Base-by-base conservation (phyloP, 2,888 invertebrate species). In the Chymomyza fuscimana region DNA sequence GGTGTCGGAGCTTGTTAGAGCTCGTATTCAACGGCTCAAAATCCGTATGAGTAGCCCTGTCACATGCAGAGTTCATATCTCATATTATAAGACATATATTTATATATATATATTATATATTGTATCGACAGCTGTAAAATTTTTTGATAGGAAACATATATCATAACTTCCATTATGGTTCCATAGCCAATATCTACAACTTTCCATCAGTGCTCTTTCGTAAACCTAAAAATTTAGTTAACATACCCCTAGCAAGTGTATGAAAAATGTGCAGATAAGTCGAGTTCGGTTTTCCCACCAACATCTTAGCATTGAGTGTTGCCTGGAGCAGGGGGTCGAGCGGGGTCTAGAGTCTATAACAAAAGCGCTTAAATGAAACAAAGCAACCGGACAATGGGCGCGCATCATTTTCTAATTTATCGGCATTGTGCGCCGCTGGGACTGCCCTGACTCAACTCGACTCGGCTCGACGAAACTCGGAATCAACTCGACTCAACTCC, bases 381-480 rank as follows among this genome's bases (percentile, higher is more conserved):
- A 86, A 89, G 88, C 81, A 73, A 67, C 58, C 79, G 81, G 79
- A 89, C 88, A 89, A 89, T 89, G 88, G 87, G 75, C 70, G 82
- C 89, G 85, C 87, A 89, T 89, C 88, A 88, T 89, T 83, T 86
- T 89, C 89, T 89, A 89, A 89, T 89, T 89, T 89, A 89, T 87
- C 82, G 82, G 80, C 87, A 89, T 89, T 89, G 83, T 77, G 50
- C 64, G 70, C 78, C 79, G 70, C 73, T 73, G 72, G 72, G 25
- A 22, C 59, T 59, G 19, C 32, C 29, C 59, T 69, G 69, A 63
- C 66, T 74, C 73, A 50, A 60, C 36, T 36, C 60, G 25, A 69
- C 40, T 46, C 58, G 56, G 32, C 25, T 62, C 46, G 25, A 25
- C 25, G 52, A 51, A 16, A 36, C 36, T 46, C 51, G 19, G 67